Evolutionary conservation across 1,140 invertebrate genomes (phyloP).

Genomic region (Teleopsis dalmanni): DNA sequence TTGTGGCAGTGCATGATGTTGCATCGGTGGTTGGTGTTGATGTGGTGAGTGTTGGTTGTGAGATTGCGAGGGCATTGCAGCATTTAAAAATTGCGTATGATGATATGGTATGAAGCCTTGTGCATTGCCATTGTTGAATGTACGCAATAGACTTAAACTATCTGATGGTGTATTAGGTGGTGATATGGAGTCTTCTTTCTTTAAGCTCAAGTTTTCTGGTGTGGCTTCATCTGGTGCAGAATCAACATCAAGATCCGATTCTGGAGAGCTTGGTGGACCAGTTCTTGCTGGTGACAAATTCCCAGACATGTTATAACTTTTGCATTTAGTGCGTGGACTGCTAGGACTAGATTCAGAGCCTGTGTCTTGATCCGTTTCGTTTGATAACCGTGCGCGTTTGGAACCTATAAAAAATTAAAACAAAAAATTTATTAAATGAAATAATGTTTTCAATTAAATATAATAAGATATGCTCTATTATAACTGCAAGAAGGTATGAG

Average conservation of each 20-base stretch:
- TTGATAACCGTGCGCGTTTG: constrained; percentile 48
- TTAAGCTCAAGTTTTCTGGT: constrained; percentile 56
- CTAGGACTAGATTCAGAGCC: constrained; percentile 47
- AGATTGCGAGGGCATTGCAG: constrained; percentile 35
- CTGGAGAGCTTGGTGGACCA: constrained; percentile 44
- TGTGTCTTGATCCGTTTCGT: constrained; percentile 43
- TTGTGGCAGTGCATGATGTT: constrained; percentile 23
- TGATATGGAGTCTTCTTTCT: constrained; percentile 45
- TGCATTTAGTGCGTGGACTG: constrained; percentile 44
- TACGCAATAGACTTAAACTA: constrained; percentile 33
- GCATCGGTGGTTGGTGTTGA: constrained; percentile 31
- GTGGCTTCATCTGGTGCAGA: constrained; percentile 50
- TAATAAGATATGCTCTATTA: too few relatives aligned
- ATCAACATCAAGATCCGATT: constrained; percentile 48
- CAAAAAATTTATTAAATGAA: neutral
- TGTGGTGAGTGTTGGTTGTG: constrained; percentile 28
- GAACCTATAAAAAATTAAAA: constrained; percentile 41
- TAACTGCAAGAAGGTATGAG: too few relatives aligned
- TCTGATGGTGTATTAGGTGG: constrained; percentile 36
- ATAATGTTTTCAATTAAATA: too few relatives aligned
- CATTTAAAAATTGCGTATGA: constrained; percentile 45
- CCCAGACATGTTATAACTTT: constrained; percentile 40
- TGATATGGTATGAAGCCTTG: constrained; percentile 46
- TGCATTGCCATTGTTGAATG: constrained; percentile 29
- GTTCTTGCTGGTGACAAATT: constrained; percentile 46